Base-by-base conservation (phyloP, 2,888 invertebrate species). In the Eueremaeus valkanovi region DNA sequence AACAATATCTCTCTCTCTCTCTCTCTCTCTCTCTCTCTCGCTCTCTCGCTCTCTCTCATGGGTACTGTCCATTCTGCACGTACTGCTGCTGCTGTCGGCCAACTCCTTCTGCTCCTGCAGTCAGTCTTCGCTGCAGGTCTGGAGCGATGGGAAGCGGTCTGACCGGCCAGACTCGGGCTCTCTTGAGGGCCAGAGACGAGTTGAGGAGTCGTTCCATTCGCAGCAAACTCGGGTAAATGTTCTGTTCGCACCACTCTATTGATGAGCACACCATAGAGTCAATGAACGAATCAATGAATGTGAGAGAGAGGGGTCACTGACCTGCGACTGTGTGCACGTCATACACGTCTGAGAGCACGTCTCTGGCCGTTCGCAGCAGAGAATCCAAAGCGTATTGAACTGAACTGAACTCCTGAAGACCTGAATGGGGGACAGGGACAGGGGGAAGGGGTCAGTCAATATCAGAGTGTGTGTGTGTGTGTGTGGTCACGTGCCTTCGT, bases 321-420 rank as follows among this genome's bases (percentile, higher is more conserved):
- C 75, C 75, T 0, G 78, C 75, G 33, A 79, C 79, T 3, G 80
- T 80, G 61, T 77, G 79, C 27, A 80, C 77, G 73, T 81, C 81
- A 78, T 89, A 83, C 5, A 88, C 84, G 73, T 87, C 88, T 29
- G 82, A 82, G 81, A 90, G 84, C 0, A 87, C 83, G 77, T 87
- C 87, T 72, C 86, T 85, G 0, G 88, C 86, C 55, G 87, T 77
- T 58, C 77, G 45, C 9, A 80, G 73, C 24, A 80, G 58, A 13
- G 79, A 76, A 13, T 78, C 78, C 11, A 80, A 73, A 1, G 73
- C 75, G 58, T 78, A 80, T 36, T 77, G 76, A 6, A 79, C 76
- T 1, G 77, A 78, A 11, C 77, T 75, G 55, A 79, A 79, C 51
- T 80, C 79, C 18, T 78, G 75, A n/a, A n/a, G n/a, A n/a, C n/a